Evolutionary conservation across 2,797 vertebrate species (phyloP), one percentile per base, ranked within the genome.

Genomic region (Myotis findleyi): DNA sequence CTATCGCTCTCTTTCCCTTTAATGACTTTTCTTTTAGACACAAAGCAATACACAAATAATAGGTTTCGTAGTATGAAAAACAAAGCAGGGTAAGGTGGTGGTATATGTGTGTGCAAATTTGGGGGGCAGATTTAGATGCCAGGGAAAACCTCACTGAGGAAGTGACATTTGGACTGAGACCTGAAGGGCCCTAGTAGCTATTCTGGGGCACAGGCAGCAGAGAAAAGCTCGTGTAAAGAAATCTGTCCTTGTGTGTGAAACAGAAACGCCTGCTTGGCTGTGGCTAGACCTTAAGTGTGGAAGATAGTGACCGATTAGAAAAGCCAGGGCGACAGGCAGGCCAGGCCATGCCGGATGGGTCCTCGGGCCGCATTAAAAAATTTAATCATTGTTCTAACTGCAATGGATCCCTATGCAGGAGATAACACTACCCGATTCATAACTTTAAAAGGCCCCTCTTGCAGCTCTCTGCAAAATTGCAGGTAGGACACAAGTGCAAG

Each of bases 191-290:
- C 14, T 85, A 33, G 41, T 5, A 71, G 55, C 59, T 64, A 53
- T 11, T 6, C 25, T 55, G 53, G 66, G 21, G 17, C 57, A 91
- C 38, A 72, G 21, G 73, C 11, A 44, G 64, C 7, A 85, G 59
- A 86, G 69, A 85, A 91, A 81, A 91, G 38, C 33, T 12, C 68
- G 36, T 49, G 44, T 13, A 51, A 73, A 75, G 47, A 11, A 90
- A 87, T 13, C 76, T 77, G 89, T 47, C 49, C 49, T 62, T 85
- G 30, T 21, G 71, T 87, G n/a, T 87, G 38, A 95, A 91, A 94
- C 21, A 90, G 55, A 93, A 81, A 91, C 51, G 44, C 6, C 44
- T 18, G 53, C 27, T 13, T 82, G 33, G 33, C 76, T 73, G 7
- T 14, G 23, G 55, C 62, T 85, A 36, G 55, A 57, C 38, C 23